Conservation (phyloP, 2,888 invertebrate genomes). For the Cataglyphis albicans region DNA sequence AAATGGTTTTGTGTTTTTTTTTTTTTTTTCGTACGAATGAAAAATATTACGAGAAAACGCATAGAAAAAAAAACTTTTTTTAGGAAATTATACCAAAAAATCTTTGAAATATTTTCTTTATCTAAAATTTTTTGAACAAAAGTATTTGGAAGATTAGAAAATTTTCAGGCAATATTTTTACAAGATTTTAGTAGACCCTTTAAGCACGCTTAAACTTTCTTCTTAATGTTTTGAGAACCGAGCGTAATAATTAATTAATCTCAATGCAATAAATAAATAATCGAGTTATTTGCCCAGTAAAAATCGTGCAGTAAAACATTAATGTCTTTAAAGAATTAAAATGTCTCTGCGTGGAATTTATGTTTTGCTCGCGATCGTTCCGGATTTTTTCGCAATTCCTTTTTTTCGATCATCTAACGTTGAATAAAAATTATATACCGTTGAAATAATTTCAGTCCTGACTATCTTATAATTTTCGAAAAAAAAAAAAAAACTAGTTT, state of each 20-base stretch:
- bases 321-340: not conserved
- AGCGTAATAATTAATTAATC: not conserved
- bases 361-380: not conserved
- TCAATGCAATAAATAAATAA: not conserved
- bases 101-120: no score
- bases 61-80: no score
- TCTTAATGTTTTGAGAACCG: not conserved
- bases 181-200: no score
- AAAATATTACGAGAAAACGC: no score
- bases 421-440: not conserved
- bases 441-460: not conserved
- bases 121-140: no score
- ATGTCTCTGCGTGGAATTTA: not conserved
- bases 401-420: not conserved
- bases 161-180: no score
- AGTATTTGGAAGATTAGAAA: no score
- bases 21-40: no score
- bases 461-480: not conserved
- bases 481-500: constrained; percentile 14
- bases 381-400: constrained; percentile 4
- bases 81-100: no score
- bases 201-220: not conserved
- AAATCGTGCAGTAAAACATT: not conserved
- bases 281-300: not conserved
- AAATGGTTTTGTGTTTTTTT: no score